phyloP scores from a whole-genome alignment of 2,113 vertebrate species.

The Willisornis vidua region DNA sequence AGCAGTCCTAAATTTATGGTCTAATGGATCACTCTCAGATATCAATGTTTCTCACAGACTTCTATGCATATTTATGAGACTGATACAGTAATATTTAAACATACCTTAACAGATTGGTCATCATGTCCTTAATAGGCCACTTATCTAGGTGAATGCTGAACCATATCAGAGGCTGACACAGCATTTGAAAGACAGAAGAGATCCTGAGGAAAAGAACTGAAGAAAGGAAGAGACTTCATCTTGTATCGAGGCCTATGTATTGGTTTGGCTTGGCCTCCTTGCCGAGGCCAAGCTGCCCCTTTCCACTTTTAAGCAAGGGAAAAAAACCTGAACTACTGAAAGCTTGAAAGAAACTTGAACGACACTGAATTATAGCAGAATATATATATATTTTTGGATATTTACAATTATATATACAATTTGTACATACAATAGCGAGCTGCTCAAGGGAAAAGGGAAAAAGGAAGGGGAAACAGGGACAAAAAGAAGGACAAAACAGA shows the following conservation, averaged over 20 bases:
- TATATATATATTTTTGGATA: too few species aligned
- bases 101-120: neutral
- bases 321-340: too few species aligned
- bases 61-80: neutral
- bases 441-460: too few species aligned
- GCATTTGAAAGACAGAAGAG: neutral
- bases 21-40: neutral
- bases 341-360: too few species aligned
- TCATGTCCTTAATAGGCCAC: neutral
- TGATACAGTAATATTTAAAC: neutral
- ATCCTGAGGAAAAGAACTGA: neutral
- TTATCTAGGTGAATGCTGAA: neutral
- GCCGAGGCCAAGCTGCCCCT: too few species aligned
- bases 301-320: too few species aligned
- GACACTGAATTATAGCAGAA: too few species aligned
- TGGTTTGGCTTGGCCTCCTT: too few species aligned
- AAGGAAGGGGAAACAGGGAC: too few species aligned
- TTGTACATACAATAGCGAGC: too few species aligned
- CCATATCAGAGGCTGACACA: neutral
- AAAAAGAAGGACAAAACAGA: too few species aligned
- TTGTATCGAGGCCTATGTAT: neutral
- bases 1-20: neutral
- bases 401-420: too few species aligned
- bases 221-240: neutral
- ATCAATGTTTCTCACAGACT: neutral